Evolutionary conservation across 2,888 invertebrate genomes (phyloP), one percentile per base, ranked within the genome.

Genomic region (Catotricha subobsoleta): DNA sequence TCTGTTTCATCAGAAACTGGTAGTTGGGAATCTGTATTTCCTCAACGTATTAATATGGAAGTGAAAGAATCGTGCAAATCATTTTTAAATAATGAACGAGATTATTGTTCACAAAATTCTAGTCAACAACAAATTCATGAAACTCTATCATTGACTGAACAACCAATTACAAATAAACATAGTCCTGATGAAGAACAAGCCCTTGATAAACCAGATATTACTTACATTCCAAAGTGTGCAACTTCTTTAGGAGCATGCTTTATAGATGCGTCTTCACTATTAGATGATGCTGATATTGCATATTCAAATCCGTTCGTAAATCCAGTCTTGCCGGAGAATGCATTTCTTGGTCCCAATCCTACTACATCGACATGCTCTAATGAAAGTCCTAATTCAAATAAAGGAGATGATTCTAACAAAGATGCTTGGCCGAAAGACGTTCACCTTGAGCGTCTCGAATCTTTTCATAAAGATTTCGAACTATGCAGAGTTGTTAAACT

Each of bases 251-350:
- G 54, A 60, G 72, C 74, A 44, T 83, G 76, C 55, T 83, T 82
- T 50, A 83, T 83, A 48, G 81, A 82, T 56, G 82, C 81, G 13
- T 75, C 82, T 7, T 75, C 74, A 53, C 62, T 83, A 46, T 70
- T 71, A 18, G 82, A 82, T 55, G 81, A 82, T 53, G 71, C 68
- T 43, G 72, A 76, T 48, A 15, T 43, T 2, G n/a, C 36, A 15
- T 40, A 19, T 15, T 13, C 39, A 19, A 39, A 10, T 20, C n/a
- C 27, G 12, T 16, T 10, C n/a, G 9, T 12, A 19, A 18, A 23
- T 12, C 30, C 42, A 6, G 10, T 13, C 13, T 6, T 31, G n/a
- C 33, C 33, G 6, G 20, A n/a, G 3, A 3, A 3, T 7, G 25
- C 21, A 12, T 36, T 19, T 20, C 21, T 19, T 21, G 36, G 21